Evolutionary conservation across 2,113 vertebrate species (phyloP), one percentile per base, ranked within the genome.

Genomic region (Xenopus borealis): DNA sequence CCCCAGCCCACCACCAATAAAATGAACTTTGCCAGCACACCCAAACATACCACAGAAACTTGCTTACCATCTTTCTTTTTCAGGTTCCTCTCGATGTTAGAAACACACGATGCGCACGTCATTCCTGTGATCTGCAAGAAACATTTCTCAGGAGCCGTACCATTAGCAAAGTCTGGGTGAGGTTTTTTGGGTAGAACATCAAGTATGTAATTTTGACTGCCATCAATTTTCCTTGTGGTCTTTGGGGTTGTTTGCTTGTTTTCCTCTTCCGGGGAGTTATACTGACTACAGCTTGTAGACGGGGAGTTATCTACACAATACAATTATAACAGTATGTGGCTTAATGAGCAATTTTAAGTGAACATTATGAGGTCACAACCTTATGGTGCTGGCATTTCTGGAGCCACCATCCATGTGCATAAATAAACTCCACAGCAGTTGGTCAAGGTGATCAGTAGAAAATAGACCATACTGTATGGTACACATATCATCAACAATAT

Each of bases 31-130:
- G 33, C 6, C 5, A 40, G 33, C 33, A 40, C 33, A 40, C 23
- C 23, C 23, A 27, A 27, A 27, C 1, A 6, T 1, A 10, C 12
- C 10, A 50, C 1, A 50, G 3, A 50, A 12, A 10, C 47, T 16
- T 17, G 85, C 94, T 92, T 86, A 95, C 97, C 96, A 0, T 83
- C 81, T 84, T 94, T 90, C 81, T 93, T 97, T 79, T 90, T 89
- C 52, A 98, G 82, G 79, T 89, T 93, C 66, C 87, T 91, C 88
- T 99, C 96, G 16, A 99, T 97, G 82, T 89, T 91, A 55, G 94
- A 92, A 55, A 98, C 95, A 70, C 97, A 99, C 0, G 97, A 98
- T 0, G 96, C 89, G 27, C 97, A 98, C 46, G 94, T 98, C 97
- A 99, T 99, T 76, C 96, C 96, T 7, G 79, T 91, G 65, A 99